A percentile compares a stretch with the other conserved stretches of the same genome.
These are phyloP conservation scores for Psilopsiagon aurifrons DNA, from an alignment of 2,113 vertebrate genomes.

Conservation along the genomic window DNA sequence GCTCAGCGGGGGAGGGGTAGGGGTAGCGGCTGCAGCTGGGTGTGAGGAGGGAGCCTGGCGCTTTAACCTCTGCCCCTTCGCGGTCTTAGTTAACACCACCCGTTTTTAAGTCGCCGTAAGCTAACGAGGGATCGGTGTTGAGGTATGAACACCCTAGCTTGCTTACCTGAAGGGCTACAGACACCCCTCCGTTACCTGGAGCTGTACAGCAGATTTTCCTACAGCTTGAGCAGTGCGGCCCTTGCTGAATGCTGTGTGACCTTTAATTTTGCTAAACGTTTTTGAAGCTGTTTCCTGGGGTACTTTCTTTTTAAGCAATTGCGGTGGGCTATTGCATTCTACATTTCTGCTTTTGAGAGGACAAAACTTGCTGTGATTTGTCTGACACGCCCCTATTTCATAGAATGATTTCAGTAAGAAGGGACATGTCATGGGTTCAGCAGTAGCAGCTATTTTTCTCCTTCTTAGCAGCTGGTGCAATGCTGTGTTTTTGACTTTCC, in stretches of 20 bases:
- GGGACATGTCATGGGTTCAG: too few relatives aligned
- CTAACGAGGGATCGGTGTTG: rapidly evolving
- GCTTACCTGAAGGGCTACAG: rapidly evolving
- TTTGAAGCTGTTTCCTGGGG: not conserved
- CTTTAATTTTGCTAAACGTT: not conserved
- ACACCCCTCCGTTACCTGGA: rapidly evolving
- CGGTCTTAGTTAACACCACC: rapidly evolving
- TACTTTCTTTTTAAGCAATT: not conserved
- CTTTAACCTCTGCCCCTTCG: not conserved
- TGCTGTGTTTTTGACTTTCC: too few relatives aligned
- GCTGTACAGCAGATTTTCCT: rapidly evolving
- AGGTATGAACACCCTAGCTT: not conserved
- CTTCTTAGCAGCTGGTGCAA: too few relatives aligned
- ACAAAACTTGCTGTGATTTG: not conserved
- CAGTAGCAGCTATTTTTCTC: too few relatives aligned
- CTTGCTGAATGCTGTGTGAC: not conserved
- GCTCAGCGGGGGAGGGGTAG: too few relatives aligned
- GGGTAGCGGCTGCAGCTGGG: rapidly evolving
- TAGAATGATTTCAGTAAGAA: not conserved
- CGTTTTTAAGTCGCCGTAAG: rapidly evolving
- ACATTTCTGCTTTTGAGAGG: not conserved
- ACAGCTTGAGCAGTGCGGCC: not conserved
- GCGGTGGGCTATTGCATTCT: not conserved
- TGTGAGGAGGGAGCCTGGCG: too few relatives aligned
- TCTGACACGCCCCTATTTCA: not conserved